These are phyloP conservation scores for Caenorhabditis virilis DNA, from an alignment of 2,888 invertebrate genomes.

Conservation along the genomic window DNA sequence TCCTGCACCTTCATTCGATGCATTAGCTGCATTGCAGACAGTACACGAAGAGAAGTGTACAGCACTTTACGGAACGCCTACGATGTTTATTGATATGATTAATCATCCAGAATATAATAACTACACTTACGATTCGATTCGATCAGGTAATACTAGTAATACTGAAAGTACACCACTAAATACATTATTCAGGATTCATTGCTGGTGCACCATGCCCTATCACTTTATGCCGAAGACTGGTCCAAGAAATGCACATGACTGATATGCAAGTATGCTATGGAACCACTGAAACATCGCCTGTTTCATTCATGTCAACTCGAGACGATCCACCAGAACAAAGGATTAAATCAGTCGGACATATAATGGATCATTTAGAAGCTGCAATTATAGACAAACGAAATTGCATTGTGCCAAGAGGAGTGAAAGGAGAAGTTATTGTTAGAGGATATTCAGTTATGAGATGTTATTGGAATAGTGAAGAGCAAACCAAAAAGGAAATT, in stretches of 20 bases:
- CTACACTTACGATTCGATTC: constrained; percentile 67
- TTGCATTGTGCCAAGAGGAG: constrained; percentile 57
- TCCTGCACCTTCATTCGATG: constrained; percentile 72
- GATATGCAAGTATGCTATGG: constrained; percentile 73
- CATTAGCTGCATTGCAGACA: constrained; percentile 75
- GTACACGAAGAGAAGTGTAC: constrained; percentile 77
- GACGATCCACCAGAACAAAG: constrained; percentile 72
- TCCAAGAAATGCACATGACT: constrained; percentile 70
- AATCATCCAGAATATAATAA: constrained; percentile 69
- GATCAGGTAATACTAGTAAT: constrained; percentile 44
- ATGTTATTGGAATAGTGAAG: constrained; percentile 81
- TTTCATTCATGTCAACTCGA: constrained; percentile 72
- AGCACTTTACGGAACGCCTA: constrained; percentile 72
- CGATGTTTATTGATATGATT: constrained; percentile 73
- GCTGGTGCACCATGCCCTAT: constrained; percentile 79
- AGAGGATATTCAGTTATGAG: constrained; percentile 79
- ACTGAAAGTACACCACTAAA: background rate
- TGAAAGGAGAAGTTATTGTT: constrained; percentile 63
- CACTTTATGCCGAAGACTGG: constrained; percentile 71
- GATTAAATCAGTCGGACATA: constrained; percentile 73
- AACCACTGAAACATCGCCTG: constrained; percentile 75
- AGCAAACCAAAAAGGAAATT: constrained; percentile 78
- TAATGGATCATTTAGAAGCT: constrained; percentile 73
- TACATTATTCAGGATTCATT: constrained; percentile 74
- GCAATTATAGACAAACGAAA: constrained; percentile 61